phyloP scores from a whole-genome alignment of 2,797 vertebrate genomes.

The Pelobates cultripes region DNA sequence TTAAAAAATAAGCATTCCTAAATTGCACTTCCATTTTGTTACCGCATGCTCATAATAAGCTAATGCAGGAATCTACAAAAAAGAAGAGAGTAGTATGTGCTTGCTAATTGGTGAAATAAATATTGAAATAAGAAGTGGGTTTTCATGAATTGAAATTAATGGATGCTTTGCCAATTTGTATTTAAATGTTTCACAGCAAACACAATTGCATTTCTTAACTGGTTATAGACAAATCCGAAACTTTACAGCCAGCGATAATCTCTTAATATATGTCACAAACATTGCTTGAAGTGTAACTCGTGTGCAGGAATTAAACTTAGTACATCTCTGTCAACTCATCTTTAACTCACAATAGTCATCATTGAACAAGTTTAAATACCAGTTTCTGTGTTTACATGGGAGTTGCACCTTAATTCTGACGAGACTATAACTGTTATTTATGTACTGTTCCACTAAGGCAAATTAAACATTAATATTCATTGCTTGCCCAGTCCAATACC shows the following conservation, averaged over 20 bases:
- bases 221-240: background rate
- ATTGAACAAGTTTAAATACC: slow-evolving; percentile 42
- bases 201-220: background rate
- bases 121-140: slow-evolving; percentile 30
- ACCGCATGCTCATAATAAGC: background rate
- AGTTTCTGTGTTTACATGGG: slow-evolving; percentile 48
- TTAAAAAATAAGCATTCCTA: slow-evolving; percentile 12
- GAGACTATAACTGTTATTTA: slow-evolving; percentile 56
- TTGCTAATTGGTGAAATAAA: slow-evolving; percentile 31
- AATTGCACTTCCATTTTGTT: slow-evolving; percentile 6
- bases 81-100: background rate
- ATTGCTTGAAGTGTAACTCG: background rate
- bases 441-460: slow-evolving; percentile 51
- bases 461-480: slow-evolving; percentile 60
- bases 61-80: slow-evolving; percentile 21
- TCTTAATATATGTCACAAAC: background rate
- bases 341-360: slow-evolving; percentile 33
- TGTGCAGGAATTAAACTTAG: slow-evolving; percentile 21
- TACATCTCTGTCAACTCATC: slow-evolving; percentile 24
- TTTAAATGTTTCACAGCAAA: background rate
- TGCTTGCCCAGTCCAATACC: slow-evolving; percentile 62
- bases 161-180: background rate
- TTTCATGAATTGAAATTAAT: slow-evolving; percentile 15
- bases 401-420: slow-evolving; percentile 42
- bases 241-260: background rate